Percentiles rank a stretch among this genome's conserved stretches.
Conservation (phyloP, 1,140 invertebrate genomes). For the Diuraphis noxia region DNA sequence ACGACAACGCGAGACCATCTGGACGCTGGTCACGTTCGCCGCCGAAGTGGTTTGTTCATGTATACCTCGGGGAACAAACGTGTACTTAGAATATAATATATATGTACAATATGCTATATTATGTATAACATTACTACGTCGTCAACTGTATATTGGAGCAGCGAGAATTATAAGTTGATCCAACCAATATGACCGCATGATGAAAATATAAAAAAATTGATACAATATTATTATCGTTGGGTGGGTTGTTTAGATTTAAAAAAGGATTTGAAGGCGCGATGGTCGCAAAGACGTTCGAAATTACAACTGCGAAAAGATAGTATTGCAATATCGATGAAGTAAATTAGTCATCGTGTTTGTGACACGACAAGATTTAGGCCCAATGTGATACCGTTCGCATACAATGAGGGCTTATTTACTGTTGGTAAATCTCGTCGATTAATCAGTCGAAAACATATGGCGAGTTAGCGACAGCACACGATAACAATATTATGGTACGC, state of each 20-base stretch:
- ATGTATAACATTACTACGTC: too few species aligned
- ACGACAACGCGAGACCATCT: background rate
- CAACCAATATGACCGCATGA: background rate
- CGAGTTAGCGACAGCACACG: background rate
- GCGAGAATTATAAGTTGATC: background rate
- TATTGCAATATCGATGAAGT: too few species aligned
- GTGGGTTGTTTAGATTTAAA: background rate
- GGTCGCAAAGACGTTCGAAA: background rate
- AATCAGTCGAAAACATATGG: background rate
- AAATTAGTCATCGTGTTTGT: background rate
- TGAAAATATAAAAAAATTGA: background rate
- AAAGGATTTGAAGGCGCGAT: background rate
- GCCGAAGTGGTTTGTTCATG: background rate
- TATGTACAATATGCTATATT: too few species aligned
- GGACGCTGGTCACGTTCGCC: conserved; percentile 43
- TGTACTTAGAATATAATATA: background rate
- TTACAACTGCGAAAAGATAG: background rate
- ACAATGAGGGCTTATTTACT: background rate
- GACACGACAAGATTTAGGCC: background rate
- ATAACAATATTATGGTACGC: background rate
- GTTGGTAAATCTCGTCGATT: background rate
- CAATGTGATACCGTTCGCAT: background rate
- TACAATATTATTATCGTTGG: background rate
- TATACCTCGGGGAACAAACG: background rate
- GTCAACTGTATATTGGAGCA: background rate